These are phyloP conservation scores for Spizaetus ornatus DNA, from an alignment of 2,113 vertebrate species.

Conservation along the genomic window DNA sequence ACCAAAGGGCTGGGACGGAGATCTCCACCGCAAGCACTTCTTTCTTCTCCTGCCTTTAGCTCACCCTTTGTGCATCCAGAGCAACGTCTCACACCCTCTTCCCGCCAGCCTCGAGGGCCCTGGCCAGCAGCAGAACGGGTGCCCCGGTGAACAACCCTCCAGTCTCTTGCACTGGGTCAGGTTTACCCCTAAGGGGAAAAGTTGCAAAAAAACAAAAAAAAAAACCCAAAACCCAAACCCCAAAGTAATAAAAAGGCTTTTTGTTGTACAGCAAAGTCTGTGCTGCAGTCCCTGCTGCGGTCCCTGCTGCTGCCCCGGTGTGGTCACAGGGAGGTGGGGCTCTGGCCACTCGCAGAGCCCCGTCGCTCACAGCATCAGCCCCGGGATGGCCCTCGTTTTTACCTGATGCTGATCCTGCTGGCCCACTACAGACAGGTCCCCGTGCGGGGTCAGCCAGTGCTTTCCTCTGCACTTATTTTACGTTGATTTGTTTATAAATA, in stretches of 20 bases:
- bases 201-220: neutral
- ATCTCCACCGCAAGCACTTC: neutral
- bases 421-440: conserved; percentile 15
- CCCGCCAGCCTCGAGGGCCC: neutral
- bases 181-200: conserved; percentile 56
- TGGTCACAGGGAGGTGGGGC: neutral
- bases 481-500: conserved; percentile 74
- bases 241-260: neutral
- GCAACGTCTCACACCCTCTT: neutral
- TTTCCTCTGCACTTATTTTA: conserved; percentile 71
- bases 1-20: neutral
- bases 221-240: neutral
- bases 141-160: neutral
- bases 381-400: rapidly evolving
- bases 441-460: conserved; percentile 5
- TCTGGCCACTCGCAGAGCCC: neutral
- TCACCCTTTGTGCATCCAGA: neutral
- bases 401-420: neutral
- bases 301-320: neutral
- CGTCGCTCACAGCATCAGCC: neutral
- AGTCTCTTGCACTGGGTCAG: neutral
- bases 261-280: neutral
- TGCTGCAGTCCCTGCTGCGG: neutral
- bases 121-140: neutral
- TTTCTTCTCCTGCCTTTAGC: neutral